These are phyloP conservation scores for Amazona guildingii DNA, from an alignment of 2,113 vertebrate genomes.

Conservation along the genomic window DNA sequence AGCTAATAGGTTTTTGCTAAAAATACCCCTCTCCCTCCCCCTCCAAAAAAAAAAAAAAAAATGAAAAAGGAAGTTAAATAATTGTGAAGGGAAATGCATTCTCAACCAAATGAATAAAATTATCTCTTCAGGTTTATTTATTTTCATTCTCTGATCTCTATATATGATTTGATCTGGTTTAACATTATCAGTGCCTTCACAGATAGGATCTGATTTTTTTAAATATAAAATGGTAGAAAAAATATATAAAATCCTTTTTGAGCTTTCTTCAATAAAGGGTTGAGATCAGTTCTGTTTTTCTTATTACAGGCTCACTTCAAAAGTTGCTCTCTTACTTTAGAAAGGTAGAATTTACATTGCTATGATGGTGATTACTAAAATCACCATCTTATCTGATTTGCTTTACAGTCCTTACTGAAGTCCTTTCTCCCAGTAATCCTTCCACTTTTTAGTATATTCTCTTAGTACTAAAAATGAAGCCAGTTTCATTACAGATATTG, in stretches of 20 bases:
- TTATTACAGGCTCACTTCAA: background rate
- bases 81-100: background rate
- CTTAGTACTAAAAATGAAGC: background rate
- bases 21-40: background rate
- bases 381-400: background rate
- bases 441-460: background rate
- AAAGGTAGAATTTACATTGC: background rate
- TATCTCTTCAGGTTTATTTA: background rate
- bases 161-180: background rate
- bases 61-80: background rate
- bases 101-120: background rate
- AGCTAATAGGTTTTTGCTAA: background rate
- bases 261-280: background rate
- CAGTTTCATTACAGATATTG: background rate
- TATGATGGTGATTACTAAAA: background rate
- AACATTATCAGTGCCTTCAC: background rate
- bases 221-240: background rate
- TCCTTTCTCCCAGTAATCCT: background rate
- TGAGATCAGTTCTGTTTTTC: background rate
- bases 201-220: background rate
- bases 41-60: background rate
- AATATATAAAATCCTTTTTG: background rate
- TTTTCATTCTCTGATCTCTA: background rate
- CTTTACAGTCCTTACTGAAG: background rate
- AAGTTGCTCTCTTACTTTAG: background rate